Evolutionary conservation across 2,113 vertebrate genomes (phyloP), one percentile per base, ranked within the genome.

Genomic region (Forbesichthys agassizii): DNA sequence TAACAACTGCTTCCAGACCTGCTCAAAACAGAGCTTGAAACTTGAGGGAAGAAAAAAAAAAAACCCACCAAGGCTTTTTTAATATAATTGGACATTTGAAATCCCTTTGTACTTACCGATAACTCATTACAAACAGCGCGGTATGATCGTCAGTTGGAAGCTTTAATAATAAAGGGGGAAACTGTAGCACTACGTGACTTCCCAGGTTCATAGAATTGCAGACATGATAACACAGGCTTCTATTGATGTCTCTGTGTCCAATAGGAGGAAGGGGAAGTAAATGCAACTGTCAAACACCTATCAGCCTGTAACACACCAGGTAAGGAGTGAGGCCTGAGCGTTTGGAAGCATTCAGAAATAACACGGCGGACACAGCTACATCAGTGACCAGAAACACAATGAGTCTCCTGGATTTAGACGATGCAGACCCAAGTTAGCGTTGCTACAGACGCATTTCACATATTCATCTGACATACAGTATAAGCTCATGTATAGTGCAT

Each of bases 281-380:
- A 93, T 81, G 86, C 93, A 16, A 86, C 92, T 81, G 91, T 95
- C 16, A 99, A 98, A 42, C 36, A 42, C 89, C 89, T 94, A 76
- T 93, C 96, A 59, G 94, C 95, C 84, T 96, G 94, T 92, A 97
- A 92, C 93, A 98, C 96, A 82, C 96, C 98, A 90, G 98, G 98
- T 99, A 86, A 93, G 95, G 86, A 71, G 52, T 27, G 16, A 53
- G 18, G 7, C 9, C 9, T 4, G 42, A 57, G 9, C 6, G 1
- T 59, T 33, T 36, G 5, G 27, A 1, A 11, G 5, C 52, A 48
- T 11, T 61, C 54, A 11, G 1, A 49, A 42, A 56, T 52, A 48
- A 66, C 18, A 42, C 33, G 10, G 10, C 3, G 53, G 8, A 4
- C 27, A 3, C 16, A 42, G 16, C 16, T 11, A 64, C 20, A 33